A percentile compares a stretch with the other conserved stretches of the same genome.
These are phyloP conservation scores for Ivindomyrus marchei DNA, from an alignment of 2,113 vertebrate genomes.

Conservation along the genomic window DNA sequence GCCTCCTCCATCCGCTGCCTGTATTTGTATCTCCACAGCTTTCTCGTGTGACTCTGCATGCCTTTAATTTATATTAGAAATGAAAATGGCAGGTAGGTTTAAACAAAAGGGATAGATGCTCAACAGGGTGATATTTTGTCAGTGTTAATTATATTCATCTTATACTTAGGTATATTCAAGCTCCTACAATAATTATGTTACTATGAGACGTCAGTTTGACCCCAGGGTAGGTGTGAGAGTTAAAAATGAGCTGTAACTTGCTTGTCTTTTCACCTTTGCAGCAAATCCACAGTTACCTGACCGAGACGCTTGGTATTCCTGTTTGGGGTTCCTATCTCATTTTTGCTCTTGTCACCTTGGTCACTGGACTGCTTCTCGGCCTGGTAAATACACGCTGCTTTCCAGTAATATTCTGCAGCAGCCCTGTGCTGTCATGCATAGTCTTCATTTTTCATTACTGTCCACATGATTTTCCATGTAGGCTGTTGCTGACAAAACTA, in stretches of 20 bases:
- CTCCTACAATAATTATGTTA: neutral
- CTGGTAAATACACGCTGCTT: conserved; percentile 61
- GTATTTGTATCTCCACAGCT: neutral
- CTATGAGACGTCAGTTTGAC: too few relatives aligned
- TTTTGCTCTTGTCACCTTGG: conserved; percentile 68
- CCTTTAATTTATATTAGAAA: neutral
- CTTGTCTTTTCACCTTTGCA: conserved; percentile 33
- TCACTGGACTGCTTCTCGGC: conserved; percentile 72
- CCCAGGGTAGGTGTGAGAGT: neutral
- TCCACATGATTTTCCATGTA: neutral
- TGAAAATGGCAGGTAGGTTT: neutral
- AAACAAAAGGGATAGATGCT: neutral
- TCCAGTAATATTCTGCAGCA: neutral
- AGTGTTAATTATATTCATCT: neutral
- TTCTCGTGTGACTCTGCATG: neutral
- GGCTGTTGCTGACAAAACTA: neutral
- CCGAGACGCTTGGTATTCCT: conserved; percentile 68
- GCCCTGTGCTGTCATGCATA: neutral
- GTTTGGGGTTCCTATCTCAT: conserved; percentile 71
- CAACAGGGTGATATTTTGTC: neutral
- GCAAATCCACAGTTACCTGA: conserved; percentile 79
- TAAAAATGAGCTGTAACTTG: conserved; percentile 10
- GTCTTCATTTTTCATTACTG: neutral
- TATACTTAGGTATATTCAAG: neutral
- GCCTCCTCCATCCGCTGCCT: neutral